Evolutionary conservation across 1,140 invertebrate genomes (phyloP).

Genomic region (Euschistus heros): DNA sequence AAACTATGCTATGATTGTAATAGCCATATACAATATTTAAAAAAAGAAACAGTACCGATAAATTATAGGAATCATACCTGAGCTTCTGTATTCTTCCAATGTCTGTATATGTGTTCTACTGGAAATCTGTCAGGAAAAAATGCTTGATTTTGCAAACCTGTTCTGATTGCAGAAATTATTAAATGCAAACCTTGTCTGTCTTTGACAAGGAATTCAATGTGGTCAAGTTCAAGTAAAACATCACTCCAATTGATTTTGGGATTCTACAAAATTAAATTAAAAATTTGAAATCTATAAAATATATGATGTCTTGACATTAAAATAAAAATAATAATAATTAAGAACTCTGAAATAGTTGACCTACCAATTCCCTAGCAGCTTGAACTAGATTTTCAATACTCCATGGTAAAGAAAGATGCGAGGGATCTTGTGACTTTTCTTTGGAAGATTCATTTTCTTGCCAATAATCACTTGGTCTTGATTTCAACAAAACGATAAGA

Average conservation of each 20-base stretch:
- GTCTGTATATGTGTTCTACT: slow-evolving; percentile 75
- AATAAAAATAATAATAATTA: slow-evolving; percentile 16
- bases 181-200: slow-evolving; percentile 73
- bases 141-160: slow-evolving; percentile 64
- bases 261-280: slow-evolving; percentile 35
- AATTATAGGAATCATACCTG: slow-evolving; percentile 42
- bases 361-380: slow-evolving; percentile 66
- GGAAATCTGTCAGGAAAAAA: slow-evolving; percentile 69
- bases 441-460: slow-evolving; percentile 24
- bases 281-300: slow-evolving; percentile 14
- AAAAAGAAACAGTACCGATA: too few species aligned
- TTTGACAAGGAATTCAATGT: slow-evolving; percentile 77
- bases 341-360: slow-evolving; percentile 9
- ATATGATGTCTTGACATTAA: background rate
- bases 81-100: slow-evolving; percentile 87
- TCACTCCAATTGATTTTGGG: slow-evolving; percentile 84
- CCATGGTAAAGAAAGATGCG: slow-evolving; percentile 55
- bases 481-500: slow-evolving; percentile 68
- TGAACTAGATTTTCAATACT: slow-evolving; percentile 88
- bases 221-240: slow-evolving; percentile 80
- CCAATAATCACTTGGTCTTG: slow-evolving; percentile 24
- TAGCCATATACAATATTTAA: too few species aligned
- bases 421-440: slow-evolving; percentile 28
- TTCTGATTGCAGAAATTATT: slow-evolving; percentile 60
- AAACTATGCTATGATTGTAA: too few species aligned